A percentile compares a stretch with the other conserved stretches of the same genome.
phyloP scores from a whole-genome alignment of 2,888 invertebrate genomes.

The Lasius fuliginosus region DNA sequence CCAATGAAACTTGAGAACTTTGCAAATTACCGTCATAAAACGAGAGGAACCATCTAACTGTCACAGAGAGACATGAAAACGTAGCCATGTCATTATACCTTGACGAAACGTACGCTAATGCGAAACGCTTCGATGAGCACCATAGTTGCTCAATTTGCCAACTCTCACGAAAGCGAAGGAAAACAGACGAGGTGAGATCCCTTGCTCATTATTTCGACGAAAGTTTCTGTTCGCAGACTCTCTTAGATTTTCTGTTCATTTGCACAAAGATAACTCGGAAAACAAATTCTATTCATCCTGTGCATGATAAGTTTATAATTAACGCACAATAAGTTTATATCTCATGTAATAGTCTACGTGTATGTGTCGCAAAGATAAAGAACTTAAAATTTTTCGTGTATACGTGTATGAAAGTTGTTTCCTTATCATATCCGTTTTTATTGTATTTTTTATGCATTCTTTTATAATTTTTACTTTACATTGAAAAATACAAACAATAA shows the following conservation, averaged over 20 bases:
- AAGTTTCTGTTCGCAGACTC: constrained; percentile 17
- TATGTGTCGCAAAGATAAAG: neutral
- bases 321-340: neutral
- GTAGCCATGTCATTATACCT: constrained; percentile 62
- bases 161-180: constrained; percentile 44
- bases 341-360: neutral
- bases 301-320: neutral
- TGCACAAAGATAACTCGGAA: constrained; percentile 9
- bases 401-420: neutral
- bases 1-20: constrained; percentile 8
- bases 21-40: constrained; percentile 19
- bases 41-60: neutral
- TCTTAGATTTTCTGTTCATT: constrained; percentile 26
- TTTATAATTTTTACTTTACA: neutral
- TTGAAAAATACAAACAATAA: neutral
- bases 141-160: constrained; percentile 49
- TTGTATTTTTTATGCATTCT: neutral
- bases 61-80: constrained; percentile 66
- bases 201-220: constrained; percentile 41
- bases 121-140: constrained; percentile 54
- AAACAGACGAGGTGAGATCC: constrained; percentile 32
- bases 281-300: neutral
- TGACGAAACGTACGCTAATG: constrained; percentile 59
- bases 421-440: neutral
- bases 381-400: neutral